A percentile compares a stretch with the other conserved stretches of the same genome.
Conservation (phyloP, 2,888 invertebrate species). For the Subacronicta megacephala region DNA sequence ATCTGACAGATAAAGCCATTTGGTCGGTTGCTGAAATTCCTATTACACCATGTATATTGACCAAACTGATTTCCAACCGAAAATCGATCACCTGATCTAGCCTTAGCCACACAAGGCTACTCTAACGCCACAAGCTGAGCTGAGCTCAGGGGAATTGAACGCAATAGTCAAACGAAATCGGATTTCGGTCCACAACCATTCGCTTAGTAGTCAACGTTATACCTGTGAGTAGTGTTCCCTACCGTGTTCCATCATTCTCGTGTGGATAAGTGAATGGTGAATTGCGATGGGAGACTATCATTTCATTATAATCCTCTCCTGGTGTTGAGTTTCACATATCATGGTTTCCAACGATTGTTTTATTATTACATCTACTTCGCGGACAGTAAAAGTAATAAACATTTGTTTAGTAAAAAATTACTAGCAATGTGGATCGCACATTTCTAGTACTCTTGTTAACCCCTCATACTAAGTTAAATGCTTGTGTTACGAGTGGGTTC, state of each 20-base stretch:
- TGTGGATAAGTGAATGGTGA: constrained; percentile 7
- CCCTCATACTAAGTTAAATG: too few relatives aligned
- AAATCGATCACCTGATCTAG: constrained; percentile 27
- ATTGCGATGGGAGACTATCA: neutral
- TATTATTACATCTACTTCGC: too few relatives aligned
- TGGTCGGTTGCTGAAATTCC: too few relatives aligned
- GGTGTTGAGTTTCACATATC: too few relatives aligned
- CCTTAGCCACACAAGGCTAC: constrained; percentile 22
- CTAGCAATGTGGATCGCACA: too few relatives aligned
- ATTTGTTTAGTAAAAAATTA: too few relatives aligned
- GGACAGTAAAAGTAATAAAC: too few relatives aligned
- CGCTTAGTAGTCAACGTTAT: constrained; percentile 41
- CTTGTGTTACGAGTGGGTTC: too few relatives aligned
- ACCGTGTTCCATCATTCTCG: constrained; percentile 20
- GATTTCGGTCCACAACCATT: constrained; percentile 46
- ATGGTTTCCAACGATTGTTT: too few relatives aligned
- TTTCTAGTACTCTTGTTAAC: too few relatives aligned
- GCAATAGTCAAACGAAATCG: constrained; percentile 52
- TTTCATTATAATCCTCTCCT: neutral
- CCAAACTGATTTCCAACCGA: constrained; percentile 6
- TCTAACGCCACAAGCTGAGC: constrained; percentile 26
- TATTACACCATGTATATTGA: constrained; percentile 1
- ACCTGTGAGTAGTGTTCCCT: constrained; percentile 23
- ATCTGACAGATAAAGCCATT: too few relatives aligned
- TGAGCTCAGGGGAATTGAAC: constrained; percentile 43